phyloP scores from a whole-genome alignment of 2,888 invertebrate genomes.

The Gibbula magus region DNA sequence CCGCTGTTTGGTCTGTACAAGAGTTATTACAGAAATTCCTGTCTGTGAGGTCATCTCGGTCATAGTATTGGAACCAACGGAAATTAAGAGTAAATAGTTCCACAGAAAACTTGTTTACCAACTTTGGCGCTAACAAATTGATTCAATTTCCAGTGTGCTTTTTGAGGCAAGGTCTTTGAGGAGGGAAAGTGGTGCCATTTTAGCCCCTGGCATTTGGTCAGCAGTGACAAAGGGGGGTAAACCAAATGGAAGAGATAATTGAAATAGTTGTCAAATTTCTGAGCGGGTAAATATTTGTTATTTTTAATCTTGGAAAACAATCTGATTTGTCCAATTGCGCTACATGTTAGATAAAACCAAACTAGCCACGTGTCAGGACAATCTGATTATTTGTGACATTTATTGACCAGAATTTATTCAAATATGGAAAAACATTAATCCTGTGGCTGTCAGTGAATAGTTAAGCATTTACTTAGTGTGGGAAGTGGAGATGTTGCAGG shows the following conservation, averaged over 20 bases:
- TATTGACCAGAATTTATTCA: too few relatives aligned
- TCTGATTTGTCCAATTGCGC: neutral
- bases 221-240: neutral
- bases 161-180: neutral
- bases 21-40: too few relatives aligned
- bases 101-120: constrained; percentile 10
- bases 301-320: constrained; percentile 18
- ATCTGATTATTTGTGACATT: too few relatives aligned
- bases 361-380: neutral
- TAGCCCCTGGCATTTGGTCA: neutral
- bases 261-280: constrained; percentile 17
- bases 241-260: neutral
- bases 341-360: constrained; percentile 1
- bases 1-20: too few relatives aligned
- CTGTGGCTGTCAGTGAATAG: too few relatives aligned
- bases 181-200: neutral
- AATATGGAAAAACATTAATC: too few relatives aligned
- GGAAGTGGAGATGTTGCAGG: too few relatives aligned
- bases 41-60: too few relatives aligned
- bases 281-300: constrained; percentile 6
- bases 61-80: neutral
- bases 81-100: constrained; percentile 17
- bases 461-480: too few relatives aligned
- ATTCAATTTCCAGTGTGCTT: constrained; percentile 19
- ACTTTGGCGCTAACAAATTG: constrained; percentile 13